phyloP scores from a whole-genome alignment of 2,113 vertebrate species.

The Piliocolobus tephrosceles region DNA sequence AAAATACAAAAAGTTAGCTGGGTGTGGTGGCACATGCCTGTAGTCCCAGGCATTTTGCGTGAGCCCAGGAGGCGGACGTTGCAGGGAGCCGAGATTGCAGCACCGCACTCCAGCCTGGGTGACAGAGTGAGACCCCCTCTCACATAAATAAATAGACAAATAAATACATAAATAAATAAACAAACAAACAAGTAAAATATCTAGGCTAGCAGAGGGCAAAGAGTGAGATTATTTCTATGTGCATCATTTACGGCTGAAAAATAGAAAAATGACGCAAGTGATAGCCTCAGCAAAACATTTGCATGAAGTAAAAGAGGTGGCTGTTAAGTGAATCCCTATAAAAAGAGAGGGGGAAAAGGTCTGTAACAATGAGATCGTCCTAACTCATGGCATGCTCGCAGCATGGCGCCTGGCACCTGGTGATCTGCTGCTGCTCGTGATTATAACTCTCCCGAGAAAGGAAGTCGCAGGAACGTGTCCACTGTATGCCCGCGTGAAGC shows the following conservation, averaged over 20 bases:
- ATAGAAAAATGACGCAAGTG: not conserved
- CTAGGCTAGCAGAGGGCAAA: not conserved
- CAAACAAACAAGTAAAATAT: not conserved
- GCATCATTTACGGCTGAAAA: not conserved
- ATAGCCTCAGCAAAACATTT: not conserved
- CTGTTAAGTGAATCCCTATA: not conserved
- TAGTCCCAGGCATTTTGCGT: not conserved
- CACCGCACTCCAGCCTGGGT: not conserved
- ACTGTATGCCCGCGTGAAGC: not conserved
- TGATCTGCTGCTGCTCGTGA: not conserved
- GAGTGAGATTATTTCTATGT: not conserved
- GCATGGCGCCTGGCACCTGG: not conserved
- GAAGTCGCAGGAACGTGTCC: not conserved
- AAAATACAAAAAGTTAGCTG: not conserved
- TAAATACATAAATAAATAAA: not conserved
- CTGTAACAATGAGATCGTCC: not conserved
- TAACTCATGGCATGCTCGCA: rapidly evolving
- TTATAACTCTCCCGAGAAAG: not conserved
- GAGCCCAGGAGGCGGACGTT: not conserved
- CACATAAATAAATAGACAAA: no score
- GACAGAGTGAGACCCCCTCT: not conserved
- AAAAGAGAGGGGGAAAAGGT: not conserved
- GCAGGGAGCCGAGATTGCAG: rapidly evolving
- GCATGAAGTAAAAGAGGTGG: not conserved
- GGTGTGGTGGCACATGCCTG: not conserved